Evolutionary conservation across 2,888 invertebrate species (phyloP).

Genomic region (Ormyrus rosae): DNA sequence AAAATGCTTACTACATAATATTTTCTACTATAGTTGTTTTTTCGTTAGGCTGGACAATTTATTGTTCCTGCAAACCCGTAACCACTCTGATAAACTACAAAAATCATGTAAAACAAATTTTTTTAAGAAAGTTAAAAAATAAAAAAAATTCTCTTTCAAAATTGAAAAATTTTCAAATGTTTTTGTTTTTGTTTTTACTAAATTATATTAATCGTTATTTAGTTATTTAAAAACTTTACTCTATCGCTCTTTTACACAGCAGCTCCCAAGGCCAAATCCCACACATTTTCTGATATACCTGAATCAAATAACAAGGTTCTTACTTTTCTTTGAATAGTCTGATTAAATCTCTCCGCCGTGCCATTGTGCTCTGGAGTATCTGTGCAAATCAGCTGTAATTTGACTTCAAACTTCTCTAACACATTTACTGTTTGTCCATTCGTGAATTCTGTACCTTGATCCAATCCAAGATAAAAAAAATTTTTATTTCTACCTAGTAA

Average conservation of each 20-base stretch:
- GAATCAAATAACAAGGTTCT: neutral
- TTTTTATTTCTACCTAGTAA: neutral
- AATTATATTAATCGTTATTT: too few relatives aligned
- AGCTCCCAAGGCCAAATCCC: too few relatives aligned
- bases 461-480: neutral
- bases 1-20: constrained; percentile 14
- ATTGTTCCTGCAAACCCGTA: neutral
- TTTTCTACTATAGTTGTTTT: constrained; percentile 2
- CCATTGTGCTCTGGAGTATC: neutral
- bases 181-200: too few relatives aligned
- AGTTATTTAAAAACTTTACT: too few relatives aligned
- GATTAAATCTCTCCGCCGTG: neutral
- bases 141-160: too few relatives aligned
- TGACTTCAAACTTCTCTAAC: neutral
- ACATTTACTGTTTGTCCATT: neutral
- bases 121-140: too few relatives aligned
- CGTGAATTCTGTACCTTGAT: neutral
- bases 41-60: neutral
- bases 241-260: too few relatives aligned
- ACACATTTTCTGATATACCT: too few relatives aligned
- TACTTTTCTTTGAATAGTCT: neutral
- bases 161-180: too few relatives aligned
- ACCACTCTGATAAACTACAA: too few relatives aligned
- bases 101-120: too few relatives aligned
- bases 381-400: neutral